Evolutionary conservation across 2,888 invertebrate species (phyloP).

Genomic region (Argyresthia goedartella): DNA sequence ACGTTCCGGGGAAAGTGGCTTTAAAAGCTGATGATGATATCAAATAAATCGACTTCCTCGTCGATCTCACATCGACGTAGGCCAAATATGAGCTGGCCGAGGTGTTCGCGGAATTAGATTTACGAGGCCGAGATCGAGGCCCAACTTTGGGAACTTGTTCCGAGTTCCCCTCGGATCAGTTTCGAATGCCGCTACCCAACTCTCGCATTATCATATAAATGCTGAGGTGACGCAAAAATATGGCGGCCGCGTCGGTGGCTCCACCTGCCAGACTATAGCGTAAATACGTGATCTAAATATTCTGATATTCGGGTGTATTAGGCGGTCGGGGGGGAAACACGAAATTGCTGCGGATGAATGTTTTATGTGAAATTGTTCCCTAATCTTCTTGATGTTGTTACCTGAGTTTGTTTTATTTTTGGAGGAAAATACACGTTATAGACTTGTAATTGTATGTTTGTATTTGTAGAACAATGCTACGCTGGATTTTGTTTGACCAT

Average conservation of each 20-base stretch:
- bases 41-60: no score
- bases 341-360: slow-evolving; percentile 24
- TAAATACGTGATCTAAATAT: slow-evolving; percentile 35
- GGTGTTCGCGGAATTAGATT: slow-evolving; percentile 60
- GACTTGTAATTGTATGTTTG: no score
- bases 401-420: not conserved
- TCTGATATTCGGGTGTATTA: slow-evolving; percentile 19
- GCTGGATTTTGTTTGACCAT: no score
- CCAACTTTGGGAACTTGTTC: slow-evolving; percentile 52
- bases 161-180: slow-evolving; percentile 41
- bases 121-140: slow-evolving; percentile 42
- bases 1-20: no score
- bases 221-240: slow-evolving; percentile 57
- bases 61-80: slow-evolving; percentile 2
- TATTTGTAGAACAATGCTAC: no score
- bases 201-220: slow-evolving; percentile 29
- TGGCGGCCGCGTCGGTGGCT: slow-evolving; percentile 30
- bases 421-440: not conserved
- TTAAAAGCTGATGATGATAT: no score
- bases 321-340: slow-evolving; percentile 17
- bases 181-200: slow-evolving; percentile 31
- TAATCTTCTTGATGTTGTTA: not conserved
- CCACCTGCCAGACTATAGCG: slow-evolving; percentile 19
- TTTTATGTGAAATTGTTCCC: slow-evolving; percentile 20
- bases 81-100: slow-evolving; percentile 36